phyloP scores from a whole-genome alignment of 1,140 invertebrate genomes.

The Drosophila repleta region DNA sequence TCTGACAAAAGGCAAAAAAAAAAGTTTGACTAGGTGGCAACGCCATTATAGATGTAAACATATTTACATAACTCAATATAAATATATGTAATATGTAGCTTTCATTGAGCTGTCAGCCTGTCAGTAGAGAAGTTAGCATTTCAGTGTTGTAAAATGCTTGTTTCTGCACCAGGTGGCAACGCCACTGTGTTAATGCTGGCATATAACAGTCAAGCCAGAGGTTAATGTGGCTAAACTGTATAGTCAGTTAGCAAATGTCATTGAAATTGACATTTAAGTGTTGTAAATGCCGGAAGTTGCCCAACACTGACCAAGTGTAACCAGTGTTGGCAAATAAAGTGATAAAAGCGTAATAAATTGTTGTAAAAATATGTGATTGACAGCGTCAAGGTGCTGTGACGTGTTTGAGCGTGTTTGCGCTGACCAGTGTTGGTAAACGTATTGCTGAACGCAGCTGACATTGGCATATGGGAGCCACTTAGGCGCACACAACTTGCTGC shows the following conservation, averaged over 20 bases:
- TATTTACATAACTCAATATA: too few relatives aligned
- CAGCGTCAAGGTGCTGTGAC: neutral
- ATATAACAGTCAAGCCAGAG: too few relatives aligned
- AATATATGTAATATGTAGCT: too few relatives aligned
- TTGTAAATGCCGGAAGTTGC: neutral
- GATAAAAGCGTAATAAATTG: too few relatives aligned
- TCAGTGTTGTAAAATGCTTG: neutral
- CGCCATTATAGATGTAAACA: too few relatives aligned
- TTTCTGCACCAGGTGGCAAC: neutral
- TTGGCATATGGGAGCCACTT: constrained; percentile 32
- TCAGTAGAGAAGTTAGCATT: too few relatives aligned
- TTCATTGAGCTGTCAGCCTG: too few relatives aligned
- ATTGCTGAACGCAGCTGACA: neutral
- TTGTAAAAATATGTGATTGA: too few relatives aligned
- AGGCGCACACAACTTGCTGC: constrained; percentile 37
- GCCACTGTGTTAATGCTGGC: too few relatives aligned
- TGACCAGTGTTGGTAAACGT: constrained; percentile 23
- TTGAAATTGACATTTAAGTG: neutral
- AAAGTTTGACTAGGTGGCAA: neutral
- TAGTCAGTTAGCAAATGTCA: neutral
- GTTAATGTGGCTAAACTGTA: too few relatives aligned
- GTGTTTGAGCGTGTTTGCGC: neutral
- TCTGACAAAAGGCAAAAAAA: too few relatives aligned
- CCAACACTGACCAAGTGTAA: too few relatives aligned
- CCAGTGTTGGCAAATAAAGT: neutral